Evolutionary conservation across 2,888 invertebrate genomes (phyloP), one percentile per base, ranked within the genome.

Genomic region (Orthosia gracilis): DNA sequence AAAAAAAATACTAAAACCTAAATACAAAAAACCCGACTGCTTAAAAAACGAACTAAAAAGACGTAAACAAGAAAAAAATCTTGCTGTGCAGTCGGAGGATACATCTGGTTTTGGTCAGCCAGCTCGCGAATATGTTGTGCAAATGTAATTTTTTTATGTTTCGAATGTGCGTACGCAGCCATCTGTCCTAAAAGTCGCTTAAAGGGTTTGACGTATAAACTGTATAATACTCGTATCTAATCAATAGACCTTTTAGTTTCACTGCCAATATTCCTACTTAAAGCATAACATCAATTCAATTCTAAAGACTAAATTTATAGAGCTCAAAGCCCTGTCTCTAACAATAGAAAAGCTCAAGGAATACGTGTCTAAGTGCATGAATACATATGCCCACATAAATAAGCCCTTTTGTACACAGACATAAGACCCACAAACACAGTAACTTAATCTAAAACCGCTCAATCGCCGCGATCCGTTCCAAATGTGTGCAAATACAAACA

Each of bases 401-500:
- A 58, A 62, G 21, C n/a, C 31, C 45, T 26, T 78, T 49, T 23
- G 64, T 59, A 67, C 54, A 64, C 23, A 80, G 18, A 26, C 26
- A 58, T 66, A 83, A 61, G 52, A 18, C 59, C 45, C 55, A 65
- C 82, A 67, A 66, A 76, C 62, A 69, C 59, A 21, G 69, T 76
- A 81, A 85, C 76, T 75, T 76, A 58, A 82, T 85, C 77, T 70
- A 81, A 81, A 81, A 81, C 67, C 76, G 66, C 67, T 81, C 82
- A 76, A 84, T 81, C 82, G 75, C 59, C 57, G 54, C 63, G 76
- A 84, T 75, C 66, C 40, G 69, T 49, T 70, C 58, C 47, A 76
- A 85, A 85, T 72, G 65, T 75, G 65, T 62, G 64, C 85, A 76
- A 64, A 85, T 64, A 81, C 82, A 81, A 76, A 85, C 77, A 85